Conservation (phyloP, 2,888 invertebrate genomes). For the Macaria notata region DNA sequence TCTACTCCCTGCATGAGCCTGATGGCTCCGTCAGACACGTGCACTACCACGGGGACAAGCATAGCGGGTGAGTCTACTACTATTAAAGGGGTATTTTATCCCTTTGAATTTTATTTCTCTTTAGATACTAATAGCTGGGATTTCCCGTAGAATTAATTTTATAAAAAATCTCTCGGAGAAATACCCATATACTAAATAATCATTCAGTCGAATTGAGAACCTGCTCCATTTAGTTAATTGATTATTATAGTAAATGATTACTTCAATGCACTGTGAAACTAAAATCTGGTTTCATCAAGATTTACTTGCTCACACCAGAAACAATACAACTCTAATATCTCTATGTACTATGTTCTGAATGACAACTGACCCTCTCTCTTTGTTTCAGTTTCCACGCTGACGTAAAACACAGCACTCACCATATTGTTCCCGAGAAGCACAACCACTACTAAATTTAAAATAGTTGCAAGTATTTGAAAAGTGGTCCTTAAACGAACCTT, state of each 20-base stretch:
- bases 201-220: no score
- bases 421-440: slow-evolving; percentile 39
- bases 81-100: background rate
- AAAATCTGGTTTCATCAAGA: no score
- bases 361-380: slow-evolving; percentile 1
- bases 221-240: no score
- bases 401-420: slow-evolving; percentile 39
- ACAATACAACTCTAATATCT: no score
- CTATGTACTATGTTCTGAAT: background rate
- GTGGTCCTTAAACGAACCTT: slow-evolving; percentile 5
- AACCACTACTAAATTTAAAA: slow-evolving; percentile 24
- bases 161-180: no score
- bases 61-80: slow-evolving; percentile 53
- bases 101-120: no score
- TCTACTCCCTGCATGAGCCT: slow-evolving; percentile 64
- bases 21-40: slow-evolving; percentile 70
- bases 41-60: slow-evolving; percentile 68
- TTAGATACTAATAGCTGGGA: no score
- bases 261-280: no score
- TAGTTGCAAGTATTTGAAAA: background rate
- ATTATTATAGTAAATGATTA: no score
- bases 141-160: no score
- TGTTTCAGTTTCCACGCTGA: slow-evolving; percentile 36
- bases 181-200: no score
- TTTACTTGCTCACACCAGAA: no score